Evolutionary conservation across 2,888 invertebrate species (phyloP).

Genomic region (Paralinhomoeus sp.): DNA sequence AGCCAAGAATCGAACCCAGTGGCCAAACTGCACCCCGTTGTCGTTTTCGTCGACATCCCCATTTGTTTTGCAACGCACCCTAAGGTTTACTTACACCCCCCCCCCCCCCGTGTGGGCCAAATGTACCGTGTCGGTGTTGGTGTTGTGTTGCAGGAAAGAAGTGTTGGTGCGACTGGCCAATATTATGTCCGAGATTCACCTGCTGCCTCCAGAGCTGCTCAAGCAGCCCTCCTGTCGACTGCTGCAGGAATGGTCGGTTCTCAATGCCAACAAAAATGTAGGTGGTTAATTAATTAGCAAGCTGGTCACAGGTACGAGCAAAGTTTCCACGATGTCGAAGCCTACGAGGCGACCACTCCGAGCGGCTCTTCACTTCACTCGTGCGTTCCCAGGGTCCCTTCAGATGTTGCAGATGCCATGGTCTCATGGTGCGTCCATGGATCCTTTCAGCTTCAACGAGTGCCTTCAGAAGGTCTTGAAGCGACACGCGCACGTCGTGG

Average conservation of each 20-base stretch:
- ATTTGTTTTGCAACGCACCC: no score
- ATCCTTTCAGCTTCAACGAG: conserved; percentile 51
- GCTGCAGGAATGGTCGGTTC: conserved; percentile 68
- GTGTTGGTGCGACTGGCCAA: conserved; percentile 58
- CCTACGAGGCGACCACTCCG: conserved; percentile 62
- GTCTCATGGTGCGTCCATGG: not conserved
- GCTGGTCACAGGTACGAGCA: conserved; percentile 51
- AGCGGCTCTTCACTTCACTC: conserved; percentile 18
- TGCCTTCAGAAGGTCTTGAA: conserved; percentile 73
- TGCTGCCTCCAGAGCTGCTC: conserved; percentile 71
- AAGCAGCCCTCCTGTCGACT: conserved; percentile 74
- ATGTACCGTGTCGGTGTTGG: no score
- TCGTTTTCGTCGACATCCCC: no score
- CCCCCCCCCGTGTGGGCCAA: no score
- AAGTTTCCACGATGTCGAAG: conserved; percentile 80
- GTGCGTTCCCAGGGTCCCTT: not conserved
- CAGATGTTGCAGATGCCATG: not conserved
- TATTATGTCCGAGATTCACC: conserved; percentile 95
- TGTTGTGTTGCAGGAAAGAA: not conserved
- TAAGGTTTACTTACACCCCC: no score
- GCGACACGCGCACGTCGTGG: conserved; percentile 84
- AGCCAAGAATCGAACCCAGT: no score
- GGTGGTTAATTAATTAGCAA: not conserved
- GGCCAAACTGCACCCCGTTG: no score
- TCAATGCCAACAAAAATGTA: not conserved